These are phyloP conservation scores for Mormyrus lacerda DNA, from an alignment of 2,113 vertebrate species.

Conservation along the genomic window DNA sequence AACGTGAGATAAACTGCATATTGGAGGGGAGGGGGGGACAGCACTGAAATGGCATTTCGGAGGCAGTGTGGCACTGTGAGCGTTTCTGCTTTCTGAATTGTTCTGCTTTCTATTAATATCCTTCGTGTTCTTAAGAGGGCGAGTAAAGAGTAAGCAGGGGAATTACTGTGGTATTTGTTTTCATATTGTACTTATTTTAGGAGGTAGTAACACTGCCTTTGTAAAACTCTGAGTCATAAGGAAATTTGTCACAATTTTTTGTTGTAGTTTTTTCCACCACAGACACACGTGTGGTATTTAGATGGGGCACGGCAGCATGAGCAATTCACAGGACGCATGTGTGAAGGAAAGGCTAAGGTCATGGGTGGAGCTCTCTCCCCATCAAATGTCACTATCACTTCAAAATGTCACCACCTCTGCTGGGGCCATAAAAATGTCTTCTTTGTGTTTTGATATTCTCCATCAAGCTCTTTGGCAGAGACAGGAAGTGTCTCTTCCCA, in stretches of 20 bases:
- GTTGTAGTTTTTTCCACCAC: background rate
- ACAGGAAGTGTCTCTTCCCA: background rate
- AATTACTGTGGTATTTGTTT: background rate
- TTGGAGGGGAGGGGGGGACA: background rate
- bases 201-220: background rate
- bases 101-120: slow-evolving; percentile 24
- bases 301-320: background rate
- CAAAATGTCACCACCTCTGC: background rate
- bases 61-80: background rate
- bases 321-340: background rate
- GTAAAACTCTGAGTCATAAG: background rate
- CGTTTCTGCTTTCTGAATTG: background rate
- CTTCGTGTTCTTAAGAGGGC: background rate
- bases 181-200: background rate
- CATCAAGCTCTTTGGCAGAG: background rate
- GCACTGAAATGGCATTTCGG: background rate
- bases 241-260: background rate
- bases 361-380: background rate
- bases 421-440: background rate
- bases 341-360: background rate
- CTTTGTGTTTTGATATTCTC: background rate
- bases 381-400: background rate
- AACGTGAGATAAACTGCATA: background rate
- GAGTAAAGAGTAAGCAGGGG: background rate
- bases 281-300: background rate